Evolutionary conservation across 2,113 vertebrate genomes (phyloP), one percentile per base, ranked within the genome.

Genomic region (Proterorhinus semilunaris): DNA sequence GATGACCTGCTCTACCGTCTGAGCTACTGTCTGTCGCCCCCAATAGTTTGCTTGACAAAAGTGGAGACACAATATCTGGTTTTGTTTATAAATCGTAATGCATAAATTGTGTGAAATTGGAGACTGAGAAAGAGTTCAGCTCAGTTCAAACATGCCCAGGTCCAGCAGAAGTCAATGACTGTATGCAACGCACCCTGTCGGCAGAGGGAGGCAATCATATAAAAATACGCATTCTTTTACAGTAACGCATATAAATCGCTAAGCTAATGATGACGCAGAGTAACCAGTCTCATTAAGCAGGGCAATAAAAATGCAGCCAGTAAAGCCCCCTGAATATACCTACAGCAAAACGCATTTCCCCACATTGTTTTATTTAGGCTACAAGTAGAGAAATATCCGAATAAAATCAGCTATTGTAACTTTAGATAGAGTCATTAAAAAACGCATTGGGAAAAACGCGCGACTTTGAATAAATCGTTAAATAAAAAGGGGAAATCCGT

Each of bases 111-210:
- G 77, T 67, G 3, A 7, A 10, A 74, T 42, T 51, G 58, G 71
- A 72, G 72, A 53, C 69, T 68, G 74, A 71, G 65, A 76, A 75
- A 73, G 62, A 73, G 84, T 90, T 88, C 82, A 86, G 52, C 83
- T 83, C 77, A 90, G 83, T 84, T 89, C 86, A 87, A 85, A 72
- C 83, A 69, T 83, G 78, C 69, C 75, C 80, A 75, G 80, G 52
- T 69, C 57, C 71, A 68, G 53, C 55, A 55, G 72, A 67, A 66
- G 61, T 68, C 68, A 65, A 72, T 77, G 82, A 82, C 57, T 88
- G 87, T 76, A 59, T 77, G 82, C 85, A 87, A 85, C 94, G 92
- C 92, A 92, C 93, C 90, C 92, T 94, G 84, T 94, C 92, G 94
- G 94, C 88, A 80, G 86, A 74, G 62, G 63, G 71, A 52, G 87